These are phyloP conservation scores for Pleuronectes platessa DNA, from an alignment of 2,113 vertebrate species.

Conservation along the genomic window DNA sequence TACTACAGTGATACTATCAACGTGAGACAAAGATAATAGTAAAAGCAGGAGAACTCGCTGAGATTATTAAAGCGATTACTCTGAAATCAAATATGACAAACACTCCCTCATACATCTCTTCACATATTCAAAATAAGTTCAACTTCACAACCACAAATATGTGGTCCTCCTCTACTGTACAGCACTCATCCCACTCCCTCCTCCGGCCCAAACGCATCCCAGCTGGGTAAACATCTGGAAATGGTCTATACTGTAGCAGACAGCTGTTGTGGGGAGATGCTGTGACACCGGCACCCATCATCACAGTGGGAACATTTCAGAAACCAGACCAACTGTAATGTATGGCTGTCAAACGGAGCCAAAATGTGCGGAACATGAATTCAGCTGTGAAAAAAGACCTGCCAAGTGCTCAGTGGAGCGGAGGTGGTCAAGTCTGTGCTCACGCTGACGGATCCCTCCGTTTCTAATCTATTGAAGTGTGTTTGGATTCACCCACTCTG, in stretches of 20 bases:
- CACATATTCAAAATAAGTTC: constrained; percentile 7
- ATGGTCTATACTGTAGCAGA: constrained; percentile 18
- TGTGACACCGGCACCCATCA: constrained; percentile 43
- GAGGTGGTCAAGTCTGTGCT: constrained; percentile 16
- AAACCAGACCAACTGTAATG: constrained; percentile 26
- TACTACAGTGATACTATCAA: background rate
- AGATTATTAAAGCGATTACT: background rate
- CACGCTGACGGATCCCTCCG: background rate
- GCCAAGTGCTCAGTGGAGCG: constrained; percentile 8
- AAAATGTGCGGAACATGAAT: constrained; percentile 28
- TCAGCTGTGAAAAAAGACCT: constrained; percentile 31
- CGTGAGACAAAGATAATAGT: background rate
- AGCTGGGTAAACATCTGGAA: constrained; percentile 64
- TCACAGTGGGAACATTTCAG: constrained; percentile 48
- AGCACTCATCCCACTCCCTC: background rate
- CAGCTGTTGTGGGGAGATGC: constrained; percentile 53
- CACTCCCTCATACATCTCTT: background rate
- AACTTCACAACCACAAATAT: background rate
- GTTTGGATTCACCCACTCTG: background rate
- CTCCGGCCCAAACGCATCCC: background rate
- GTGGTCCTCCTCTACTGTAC: background rate
- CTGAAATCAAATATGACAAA: background rate
- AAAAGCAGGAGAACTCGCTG: background rate
- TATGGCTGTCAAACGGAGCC: constrained; percentile 33
- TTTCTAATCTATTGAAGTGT: background rate